Percentiles rank a stretch among this genome's conserved stretches.
Evolutionary conservation across 1,140 invertebrate species (phyloP).

Genomic region (Bombus sibiricus): DNA sequence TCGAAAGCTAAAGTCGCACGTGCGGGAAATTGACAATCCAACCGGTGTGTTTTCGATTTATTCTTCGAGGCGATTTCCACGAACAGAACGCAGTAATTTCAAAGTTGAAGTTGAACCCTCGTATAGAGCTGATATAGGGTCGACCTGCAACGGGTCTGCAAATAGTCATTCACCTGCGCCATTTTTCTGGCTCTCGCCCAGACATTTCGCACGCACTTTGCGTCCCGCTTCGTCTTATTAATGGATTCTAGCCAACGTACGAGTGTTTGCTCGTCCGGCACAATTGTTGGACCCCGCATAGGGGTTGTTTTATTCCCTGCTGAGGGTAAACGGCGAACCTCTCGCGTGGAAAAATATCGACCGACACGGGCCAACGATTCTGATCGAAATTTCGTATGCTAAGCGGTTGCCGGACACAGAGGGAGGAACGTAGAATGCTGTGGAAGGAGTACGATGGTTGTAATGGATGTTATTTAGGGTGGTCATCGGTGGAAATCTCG

Average conservation of each 20-base stretch:
- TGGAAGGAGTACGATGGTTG: not conserved
- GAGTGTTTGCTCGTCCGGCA: conserved; percentile 16
- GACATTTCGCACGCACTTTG: conserved; percentile 19
- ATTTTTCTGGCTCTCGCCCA: conserved; percentile 3
- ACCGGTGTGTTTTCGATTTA: not conserved
- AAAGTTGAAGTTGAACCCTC: not conserved
- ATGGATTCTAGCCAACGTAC: conserved; percentile 43
- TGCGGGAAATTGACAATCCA: not conserved
- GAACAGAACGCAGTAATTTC: not conserved
- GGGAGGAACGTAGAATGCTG: too few species aligned
- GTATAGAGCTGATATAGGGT: not conserved
- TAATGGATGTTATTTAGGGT: not conserved
- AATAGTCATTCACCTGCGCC: conserved; percentile 21
- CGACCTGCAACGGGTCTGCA: not conserved
- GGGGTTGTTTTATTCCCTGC: conserved; percentile 21
- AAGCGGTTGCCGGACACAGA: not conserved
- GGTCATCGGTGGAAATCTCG: not conserved
- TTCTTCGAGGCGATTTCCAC: not conserved
- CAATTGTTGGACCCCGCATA: not conserved
- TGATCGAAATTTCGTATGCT: conserved; percentile 12
- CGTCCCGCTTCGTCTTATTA: conserved; percentile 48
- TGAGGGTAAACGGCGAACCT: conserved; percentile 14
- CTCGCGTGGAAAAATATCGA: conserved; percentile 23
- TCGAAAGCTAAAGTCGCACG: not conserved
- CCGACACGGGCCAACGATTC: not conserved